These are phyloP conservation scores for Mionectes macconnelli DNA, from an alignment of 2,113 vertebrate genomes.

Conservation along the genomic window DNA sequence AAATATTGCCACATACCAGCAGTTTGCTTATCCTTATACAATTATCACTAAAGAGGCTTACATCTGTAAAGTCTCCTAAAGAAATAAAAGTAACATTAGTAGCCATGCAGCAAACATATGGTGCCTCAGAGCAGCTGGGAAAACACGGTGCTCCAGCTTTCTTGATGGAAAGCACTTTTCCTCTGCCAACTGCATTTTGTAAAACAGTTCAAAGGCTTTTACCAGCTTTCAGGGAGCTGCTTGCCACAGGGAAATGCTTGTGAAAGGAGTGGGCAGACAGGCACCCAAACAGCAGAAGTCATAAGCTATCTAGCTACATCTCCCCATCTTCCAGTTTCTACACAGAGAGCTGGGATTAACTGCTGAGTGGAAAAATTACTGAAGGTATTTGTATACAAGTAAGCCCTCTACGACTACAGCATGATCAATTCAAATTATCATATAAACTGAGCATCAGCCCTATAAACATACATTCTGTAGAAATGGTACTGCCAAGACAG, in stretches of 20 bases:
- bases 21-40: not conserved
- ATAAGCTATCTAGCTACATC: not conserved
- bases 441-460: not conserved
- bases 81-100: slow-evolving; percentile 47
- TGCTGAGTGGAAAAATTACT: not conserved
- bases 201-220: slow-evolving; percentile 69
- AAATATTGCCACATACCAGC: not conserved
- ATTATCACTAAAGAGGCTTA: not conserved
- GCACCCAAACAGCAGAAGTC: slow-evolving; percentile 66
- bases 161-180: slow-evolving; percentile 50
- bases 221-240: slow-evolving; percentile 61
- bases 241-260: slow-evolving; percentile 56
- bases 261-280: slow-evolving; percentile 65
- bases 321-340: not conserved
- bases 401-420: not conserved
- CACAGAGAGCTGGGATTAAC: not conserved
- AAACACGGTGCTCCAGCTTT: slow-evolving; percentile 59
- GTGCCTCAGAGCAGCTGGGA: slow-evolving; percentile 51
- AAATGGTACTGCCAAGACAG: not conserved
- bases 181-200: slow-evolving; percentile 63
- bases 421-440: not conserved
- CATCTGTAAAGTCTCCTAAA: not conserved
- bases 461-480: not conserved
- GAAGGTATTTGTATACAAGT: not conserved
- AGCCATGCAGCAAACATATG: slow-evolving; percentile 48